Conservation (phyloP, 2,113 vertebrate genomes). For the Meles meles region DNA sequence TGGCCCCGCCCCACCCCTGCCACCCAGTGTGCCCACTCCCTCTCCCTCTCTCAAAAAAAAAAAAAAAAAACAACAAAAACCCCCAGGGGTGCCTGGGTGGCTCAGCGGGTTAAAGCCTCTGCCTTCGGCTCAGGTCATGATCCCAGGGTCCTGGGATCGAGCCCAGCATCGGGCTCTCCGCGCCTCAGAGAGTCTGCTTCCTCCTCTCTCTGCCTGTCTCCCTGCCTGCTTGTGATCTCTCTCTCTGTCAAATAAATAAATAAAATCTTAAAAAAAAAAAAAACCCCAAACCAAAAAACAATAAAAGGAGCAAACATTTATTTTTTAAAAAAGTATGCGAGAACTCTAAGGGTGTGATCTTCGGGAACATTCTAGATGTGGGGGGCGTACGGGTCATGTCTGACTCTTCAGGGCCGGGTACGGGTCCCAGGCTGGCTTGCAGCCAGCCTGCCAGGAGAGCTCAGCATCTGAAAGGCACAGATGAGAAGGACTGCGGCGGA, state of each 20-base stretch:
- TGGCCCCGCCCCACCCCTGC: not conserved
- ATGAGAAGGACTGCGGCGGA: not conserved
- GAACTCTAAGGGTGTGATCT: not conserved
- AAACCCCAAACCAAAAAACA: not conserved
- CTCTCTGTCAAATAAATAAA: not conserved
- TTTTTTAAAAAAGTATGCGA: not conserved
- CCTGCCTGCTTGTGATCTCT: too few species aligned
- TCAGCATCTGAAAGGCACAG: not conserved
- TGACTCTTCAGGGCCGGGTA: not conserved
- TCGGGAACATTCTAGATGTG: not conserved
- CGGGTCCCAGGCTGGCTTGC: not conserved
- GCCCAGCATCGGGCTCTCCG: too few species aligned
- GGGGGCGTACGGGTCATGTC: not conserved
- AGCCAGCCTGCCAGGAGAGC: not conserved
- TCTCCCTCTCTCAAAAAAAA: not conserved
- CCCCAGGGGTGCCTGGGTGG: too few species aligned
- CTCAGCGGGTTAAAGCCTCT: too few species aligned
- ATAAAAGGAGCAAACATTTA: not conserved
- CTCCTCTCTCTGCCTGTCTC: too few species aligned
- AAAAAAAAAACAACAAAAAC: too few species aligned
- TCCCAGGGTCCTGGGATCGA: too few species aligned
- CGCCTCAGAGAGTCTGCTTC: too few species aligned
- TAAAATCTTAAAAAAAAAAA: not conserved
- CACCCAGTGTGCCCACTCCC: not conserved
- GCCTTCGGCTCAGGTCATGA: too few species aligned